Conservation (phyloP, 2,113 vertebrate species). For the Spheniscus mendiculus region DNA sequence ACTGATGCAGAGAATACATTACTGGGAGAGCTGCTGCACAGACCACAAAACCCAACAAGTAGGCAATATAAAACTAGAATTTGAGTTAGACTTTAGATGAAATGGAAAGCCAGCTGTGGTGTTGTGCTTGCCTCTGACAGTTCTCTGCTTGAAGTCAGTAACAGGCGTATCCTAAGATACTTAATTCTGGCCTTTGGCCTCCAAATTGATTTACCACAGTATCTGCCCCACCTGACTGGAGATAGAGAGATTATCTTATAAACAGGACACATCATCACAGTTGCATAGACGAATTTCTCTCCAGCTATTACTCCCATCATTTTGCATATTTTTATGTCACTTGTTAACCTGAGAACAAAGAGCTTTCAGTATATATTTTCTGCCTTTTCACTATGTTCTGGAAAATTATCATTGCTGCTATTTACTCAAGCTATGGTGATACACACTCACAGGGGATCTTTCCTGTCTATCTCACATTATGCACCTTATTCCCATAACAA, state of each 20-base stretch:
- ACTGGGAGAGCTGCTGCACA: neutral
- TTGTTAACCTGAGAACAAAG: slow-evolving; percentile 9
- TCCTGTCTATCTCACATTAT: neutral
- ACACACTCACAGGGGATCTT: neutral
- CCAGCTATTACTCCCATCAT: neutral
- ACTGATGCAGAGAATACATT: neutral
- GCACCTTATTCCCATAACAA: slow-evolving; percentile 32
- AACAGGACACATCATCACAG: neutral
- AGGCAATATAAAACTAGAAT: neutral
- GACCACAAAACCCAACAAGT: neutral
- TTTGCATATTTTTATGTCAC: neutral
- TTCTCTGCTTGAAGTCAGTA: neutral
- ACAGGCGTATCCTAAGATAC: neutral
- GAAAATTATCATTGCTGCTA: neutral
- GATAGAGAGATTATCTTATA: neutral
- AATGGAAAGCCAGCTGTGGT: neutral
- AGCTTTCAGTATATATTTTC: neutral
- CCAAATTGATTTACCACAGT: neutral
- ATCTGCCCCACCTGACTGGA: neutral
- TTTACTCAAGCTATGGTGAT: neutral
- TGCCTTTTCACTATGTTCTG: neutral
- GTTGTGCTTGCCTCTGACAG: neutral
- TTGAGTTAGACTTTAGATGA: neutral
- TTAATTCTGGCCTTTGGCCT: slow-evolving; percentile 4
- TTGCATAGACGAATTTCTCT: neutral